These are phyloP conservation scores for Trichopoda pennipes DNA, from an alignment of 2,888 invertebrate genomes.

Conservation along the genomic window DNA sequence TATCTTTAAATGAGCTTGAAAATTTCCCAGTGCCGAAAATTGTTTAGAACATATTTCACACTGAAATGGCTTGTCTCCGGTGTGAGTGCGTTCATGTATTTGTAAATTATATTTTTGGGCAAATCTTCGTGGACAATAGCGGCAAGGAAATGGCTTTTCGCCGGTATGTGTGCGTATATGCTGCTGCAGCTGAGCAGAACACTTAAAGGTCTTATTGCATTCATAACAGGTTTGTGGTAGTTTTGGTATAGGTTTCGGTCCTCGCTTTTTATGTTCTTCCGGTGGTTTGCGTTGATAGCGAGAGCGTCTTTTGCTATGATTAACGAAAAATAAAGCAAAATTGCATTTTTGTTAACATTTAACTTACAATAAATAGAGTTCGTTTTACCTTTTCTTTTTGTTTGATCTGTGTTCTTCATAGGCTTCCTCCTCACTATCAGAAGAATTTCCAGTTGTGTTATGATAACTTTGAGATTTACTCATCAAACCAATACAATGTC, in stretches of 20 bases:
- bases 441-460: conserved; percentile 48
- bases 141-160: conserved; percentile 83
- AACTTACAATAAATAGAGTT: neutral
- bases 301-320: conserved; percentile 75
- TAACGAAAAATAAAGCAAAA: neutral
- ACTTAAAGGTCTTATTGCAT: conserved; percentile 84
- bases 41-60: conserved; percentile 85
- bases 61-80: conserved; percentile 84
- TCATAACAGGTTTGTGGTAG: conserved; percentile 83
- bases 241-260: conserved; percentile 84
- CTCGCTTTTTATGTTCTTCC: conserved; percentile 83
- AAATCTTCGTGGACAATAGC: conserved; percentile 83
- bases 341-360: neutral
- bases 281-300: conserved; percentile 83
- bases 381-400: conserved; percentile 69
- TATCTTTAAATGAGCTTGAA: conserved; percentile 85
- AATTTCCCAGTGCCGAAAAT: conserved; percentile 84
- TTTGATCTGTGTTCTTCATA: conserved; percentile 70
- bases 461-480: conserved; percentile 39
- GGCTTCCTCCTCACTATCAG: conserved; percentile 67
- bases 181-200: conserved; percentile 84
- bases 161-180: conserved; percentile 85
- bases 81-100: conserved; percentile 84
- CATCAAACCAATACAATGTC: conserved; percentile 70
- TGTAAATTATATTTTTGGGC: conserved; percentile 85